A percentile compares a stretch with the other conserved stretches of the same genome.
These are phyloP conservation scores for Arion vulgaris DNA, from an alignment of 1,140 invertebrate species.

Conservation along the genomic window DNA sequence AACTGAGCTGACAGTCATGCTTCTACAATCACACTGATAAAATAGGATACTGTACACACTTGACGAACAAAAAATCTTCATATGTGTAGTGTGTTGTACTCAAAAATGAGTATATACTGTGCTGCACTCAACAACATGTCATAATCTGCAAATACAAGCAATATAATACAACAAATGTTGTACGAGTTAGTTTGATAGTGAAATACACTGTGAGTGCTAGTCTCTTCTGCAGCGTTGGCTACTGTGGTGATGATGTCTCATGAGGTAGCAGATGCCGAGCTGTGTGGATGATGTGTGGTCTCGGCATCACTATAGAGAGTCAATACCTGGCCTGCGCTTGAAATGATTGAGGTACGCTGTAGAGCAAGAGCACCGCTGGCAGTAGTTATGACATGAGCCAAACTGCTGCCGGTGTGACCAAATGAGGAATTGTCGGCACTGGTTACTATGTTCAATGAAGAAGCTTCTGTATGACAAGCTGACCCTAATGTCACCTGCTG, in stretches of 20 bases:
- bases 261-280: constrained; percentile 1
- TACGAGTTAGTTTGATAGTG: too few relatives aligned
- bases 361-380: background rate
- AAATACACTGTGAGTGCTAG: too few relatives aligned
- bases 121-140: too few relatives aligned
- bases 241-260: background rate
- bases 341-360: constrained; percentile 24
- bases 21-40: too few relatives aligned
- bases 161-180: too few relatives aligned
- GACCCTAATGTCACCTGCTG: background rate
- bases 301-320: constrained; percentile 30
- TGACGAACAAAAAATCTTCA: too few relatives aligned
- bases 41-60: too few relatives aligned
- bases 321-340: constrained; percentile 33
- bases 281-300: background rate
- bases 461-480: background rate
- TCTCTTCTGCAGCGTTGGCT: background rate
- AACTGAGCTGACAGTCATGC: too few relatives aligned
- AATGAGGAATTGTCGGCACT: background rate
- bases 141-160: too few relatives aligned
- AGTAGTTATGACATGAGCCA: background rate
- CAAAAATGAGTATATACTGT: too few relatives aligned
- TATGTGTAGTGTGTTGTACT: too few relatives aligned
- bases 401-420: constrained; percentile 1
- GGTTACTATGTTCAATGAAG: background rate